phyloP scores from a whole-genome alignment of 2,888 invertebrate species.

The Tenthredo notha region DNA sequence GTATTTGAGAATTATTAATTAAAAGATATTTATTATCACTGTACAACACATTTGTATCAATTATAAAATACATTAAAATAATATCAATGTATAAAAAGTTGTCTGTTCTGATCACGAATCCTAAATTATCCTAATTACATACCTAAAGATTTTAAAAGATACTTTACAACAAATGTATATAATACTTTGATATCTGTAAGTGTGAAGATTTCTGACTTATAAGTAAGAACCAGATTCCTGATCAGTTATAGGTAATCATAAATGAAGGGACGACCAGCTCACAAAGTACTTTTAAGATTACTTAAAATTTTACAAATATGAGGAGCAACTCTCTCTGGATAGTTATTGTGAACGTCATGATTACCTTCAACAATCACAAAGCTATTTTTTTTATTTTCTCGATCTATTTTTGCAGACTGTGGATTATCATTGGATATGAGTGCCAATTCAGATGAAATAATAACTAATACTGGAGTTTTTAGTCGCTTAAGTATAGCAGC shows the following conservation, averaged over 20 bases:
- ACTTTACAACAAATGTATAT: background rate
- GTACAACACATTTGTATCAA: background rate
- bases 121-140: background rate
- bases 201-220: background rate
- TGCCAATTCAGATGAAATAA: slow-evolving; percentile 55
- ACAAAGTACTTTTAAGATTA: slow-evolving; percentile 57
- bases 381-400: slow-evolving; percentile 59
- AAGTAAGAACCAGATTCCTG: background rate
- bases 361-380: slow-evolving; percentile 79
- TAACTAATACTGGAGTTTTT: slow-evolving; percentile 59
- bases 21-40: background rate
- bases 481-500: slow-evolving; percentile 55
- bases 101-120: background rate
- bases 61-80: background rate
- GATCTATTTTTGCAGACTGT: background rate
- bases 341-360: slow-evolving; percentile 83
- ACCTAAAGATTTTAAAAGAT: background rate
- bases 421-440: background rate
- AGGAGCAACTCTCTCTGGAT: slow-evolving; percentile 81
- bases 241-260: background rate
- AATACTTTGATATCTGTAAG: background rate
- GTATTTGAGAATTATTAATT: background rate
- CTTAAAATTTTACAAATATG: slow-evolving; percentile 79
- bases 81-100: background rate
- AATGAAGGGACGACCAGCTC: background rate